phyloP scores from a whole-genome alignment of 2,113 vertebrate species.

The Toxostoma redivivum region DNA sequence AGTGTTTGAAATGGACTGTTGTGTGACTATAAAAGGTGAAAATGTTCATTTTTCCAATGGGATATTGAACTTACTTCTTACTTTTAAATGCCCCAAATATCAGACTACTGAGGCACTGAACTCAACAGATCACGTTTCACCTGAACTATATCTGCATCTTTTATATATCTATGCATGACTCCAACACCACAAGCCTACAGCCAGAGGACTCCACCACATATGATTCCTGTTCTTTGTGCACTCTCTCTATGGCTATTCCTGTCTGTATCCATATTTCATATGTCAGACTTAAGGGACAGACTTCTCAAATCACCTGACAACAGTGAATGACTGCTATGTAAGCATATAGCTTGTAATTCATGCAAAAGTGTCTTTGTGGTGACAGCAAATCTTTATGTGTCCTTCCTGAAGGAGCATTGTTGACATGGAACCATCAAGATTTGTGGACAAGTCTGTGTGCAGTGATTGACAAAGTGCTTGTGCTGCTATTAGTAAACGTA shows the following conservation, averaged over 20 bases:
- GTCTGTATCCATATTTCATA: background rate
- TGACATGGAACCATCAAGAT: conserved; percentile 51
- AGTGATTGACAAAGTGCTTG: conserved; percentile 49
- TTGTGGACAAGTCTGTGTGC: background rate
- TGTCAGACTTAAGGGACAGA: conserved; percentile 34
- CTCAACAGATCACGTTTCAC: background rate
- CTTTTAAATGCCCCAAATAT: background rate
- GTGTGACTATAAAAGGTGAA: background rate
- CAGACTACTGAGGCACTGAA: background rate
- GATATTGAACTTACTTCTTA: background rate
- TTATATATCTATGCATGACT: background rate
- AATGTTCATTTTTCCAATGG: background rate
- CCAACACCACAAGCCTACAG: background rate
- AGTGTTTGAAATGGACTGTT: background rate
- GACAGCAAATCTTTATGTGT: conserved; percentile 49
- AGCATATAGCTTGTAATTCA: conserved; percentile 55
- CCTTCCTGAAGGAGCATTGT: background rate
- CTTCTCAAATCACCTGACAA: conserved; percentile 36
- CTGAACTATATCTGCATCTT: background rate
- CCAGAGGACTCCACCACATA: background rate
- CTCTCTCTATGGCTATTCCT: background rate
- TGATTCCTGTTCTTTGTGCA: background rate
- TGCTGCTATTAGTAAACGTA: conserved; percentile 13
- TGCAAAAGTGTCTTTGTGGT: conserved; percentile 22
- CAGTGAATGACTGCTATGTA: conserved; percentile 35